A percentile compares a stretch with the other conserved stretches of the same genome.
Evolutionary conservation across 2,113 vertebrate genomes (phyloP).

Genomic region (Aythya baeri): DNA sequence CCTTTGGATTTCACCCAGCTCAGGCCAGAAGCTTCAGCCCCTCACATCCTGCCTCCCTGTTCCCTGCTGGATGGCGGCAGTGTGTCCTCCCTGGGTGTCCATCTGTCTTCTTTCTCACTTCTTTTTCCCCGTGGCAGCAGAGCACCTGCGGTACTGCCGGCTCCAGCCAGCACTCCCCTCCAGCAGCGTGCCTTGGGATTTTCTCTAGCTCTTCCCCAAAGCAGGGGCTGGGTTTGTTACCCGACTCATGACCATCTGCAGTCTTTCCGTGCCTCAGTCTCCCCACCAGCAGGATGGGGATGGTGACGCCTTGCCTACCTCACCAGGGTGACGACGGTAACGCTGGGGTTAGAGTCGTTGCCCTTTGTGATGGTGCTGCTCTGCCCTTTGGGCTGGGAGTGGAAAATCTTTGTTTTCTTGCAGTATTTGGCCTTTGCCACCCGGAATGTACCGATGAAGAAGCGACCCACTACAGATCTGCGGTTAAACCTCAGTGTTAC

Average conservation of each 20-base stretch:
- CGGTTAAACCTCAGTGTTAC: not conserved
- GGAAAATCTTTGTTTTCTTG: not conserved
- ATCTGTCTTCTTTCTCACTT: not conserved
- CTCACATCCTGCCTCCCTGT: not conserved
- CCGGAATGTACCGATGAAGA: not conserved
- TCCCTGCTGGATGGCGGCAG: not conserved
- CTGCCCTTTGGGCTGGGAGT: not conserved
- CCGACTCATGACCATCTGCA: not conserved
- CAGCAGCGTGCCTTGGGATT: not conserved
- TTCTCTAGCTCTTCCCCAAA: not conserved
- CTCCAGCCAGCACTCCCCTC: not conserved
- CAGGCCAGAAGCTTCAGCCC: not conserved
- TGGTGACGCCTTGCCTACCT: not conserved
- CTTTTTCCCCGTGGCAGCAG: not conserved
- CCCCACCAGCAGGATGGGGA: not conserved
- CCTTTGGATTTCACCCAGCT: not conserved
- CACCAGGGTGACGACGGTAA: not conserved
- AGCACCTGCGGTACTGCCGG: not conserved
- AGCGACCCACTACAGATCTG: not conserved
- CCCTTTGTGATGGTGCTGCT: not conserved
- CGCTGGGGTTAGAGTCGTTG: not conserved
- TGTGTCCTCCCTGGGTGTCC: rapidly evolving
- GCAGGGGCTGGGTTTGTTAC: not conserved
- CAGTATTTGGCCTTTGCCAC: not conserved
- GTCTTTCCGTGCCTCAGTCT: not conserved